These are phyloP conservation scores for Drosophila arizonae DNA, from an alignment of 1,140 invertebrate genomes.

Conservation along the genomic window DNA sequence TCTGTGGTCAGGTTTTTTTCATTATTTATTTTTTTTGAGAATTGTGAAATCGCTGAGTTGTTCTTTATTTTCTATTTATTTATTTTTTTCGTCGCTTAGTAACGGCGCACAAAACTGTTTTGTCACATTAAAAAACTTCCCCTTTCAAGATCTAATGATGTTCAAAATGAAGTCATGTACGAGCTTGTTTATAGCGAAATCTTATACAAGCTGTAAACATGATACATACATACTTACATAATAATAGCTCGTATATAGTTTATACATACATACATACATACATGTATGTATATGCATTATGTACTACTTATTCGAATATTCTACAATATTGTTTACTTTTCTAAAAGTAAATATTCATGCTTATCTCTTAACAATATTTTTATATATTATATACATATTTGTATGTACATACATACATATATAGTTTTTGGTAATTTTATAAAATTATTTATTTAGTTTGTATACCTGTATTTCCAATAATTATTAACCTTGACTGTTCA, in stretches of 20 bases:
- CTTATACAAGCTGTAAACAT: too few species aligned
- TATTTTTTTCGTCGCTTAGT: slow-evolving; percentile 11
- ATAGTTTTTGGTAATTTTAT: too few species aligned
- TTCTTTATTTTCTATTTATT: not conserved
- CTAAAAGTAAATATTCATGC: too few species aligned
- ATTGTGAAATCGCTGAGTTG: slow-evolving; percentile 34
- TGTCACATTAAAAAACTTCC: slow-evolving; percentile 1
- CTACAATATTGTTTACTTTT: too few species aligned
- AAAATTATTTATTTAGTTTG: too few species aligned
- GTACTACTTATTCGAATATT: too few species aligned
- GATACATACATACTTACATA: not conserved
- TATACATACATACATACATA: too few species aligned
- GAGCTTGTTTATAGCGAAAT: not conserved
- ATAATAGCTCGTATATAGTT: too few species aligned
- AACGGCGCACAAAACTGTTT: slow-evolving; percentile 14
- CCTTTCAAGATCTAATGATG: not conserved
- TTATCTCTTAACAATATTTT: too few species aligned
- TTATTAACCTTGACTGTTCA: slow-evolving; percentile 1
- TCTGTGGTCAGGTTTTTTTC: slow-evolving; percentile 47
- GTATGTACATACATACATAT: too few species aligned
- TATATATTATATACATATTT: too few species aligned
- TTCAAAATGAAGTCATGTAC: not conserved
- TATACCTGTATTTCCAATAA: not conserved
- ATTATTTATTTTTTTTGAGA: slow-evolving; percentile 8
- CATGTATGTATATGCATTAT: too few species aligned